phyloP scores from a whole-genome alignment of 2,113 vertebrate species.

The Nerophis ophidion region DNA sequence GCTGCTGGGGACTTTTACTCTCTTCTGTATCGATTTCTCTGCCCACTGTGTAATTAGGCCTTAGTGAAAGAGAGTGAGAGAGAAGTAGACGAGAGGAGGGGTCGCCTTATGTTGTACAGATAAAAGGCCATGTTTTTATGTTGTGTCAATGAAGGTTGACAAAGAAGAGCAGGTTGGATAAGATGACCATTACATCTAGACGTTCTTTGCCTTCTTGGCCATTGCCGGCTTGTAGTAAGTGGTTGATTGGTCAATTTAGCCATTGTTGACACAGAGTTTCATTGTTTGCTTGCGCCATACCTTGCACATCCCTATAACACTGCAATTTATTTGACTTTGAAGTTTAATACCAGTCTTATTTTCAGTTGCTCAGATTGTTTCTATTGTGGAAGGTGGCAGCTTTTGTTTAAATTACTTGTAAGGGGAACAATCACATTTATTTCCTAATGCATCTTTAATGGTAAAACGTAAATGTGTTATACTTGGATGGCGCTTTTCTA shows the following conservation, averaged over 20 bases:
- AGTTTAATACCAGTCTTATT: no score
- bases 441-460: no score
- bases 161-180: conserved; percentile 51
- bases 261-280: no score
- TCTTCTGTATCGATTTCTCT: conserved; percentile 65
- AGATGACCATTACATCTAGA: conserved; percentile 41
- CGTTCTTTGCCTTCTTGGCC: conserved; percentile 25
- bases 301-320: no score
- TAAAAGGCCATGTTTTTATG: conserved; percentile 49
- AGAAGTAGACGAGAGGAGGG: conserved; percentile 39
- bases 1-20: conserved; percentile 62
- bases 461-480: no score
- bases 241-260: conserved; percentile 29
- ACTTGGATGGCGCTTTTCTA: no score
- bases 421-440: no score
- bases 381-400: no score
- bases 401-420: no score
- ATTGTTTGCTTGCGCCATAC: no score
- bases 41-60: conserved; percentile 69
- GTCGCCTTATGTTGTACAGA: conserved; percentile 21
- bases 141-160: conserved; percentile 56
- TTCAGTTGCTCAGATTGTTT: no score
- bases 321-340: no score
- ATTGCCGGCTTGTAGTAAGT: conserved; percentile 12
- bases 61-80: conserved; percentile 50